Evolutionary conservation across 2,888 invertebrate genomes (phyloP).

Genomic region (Horisme vitalbata): DNA sequence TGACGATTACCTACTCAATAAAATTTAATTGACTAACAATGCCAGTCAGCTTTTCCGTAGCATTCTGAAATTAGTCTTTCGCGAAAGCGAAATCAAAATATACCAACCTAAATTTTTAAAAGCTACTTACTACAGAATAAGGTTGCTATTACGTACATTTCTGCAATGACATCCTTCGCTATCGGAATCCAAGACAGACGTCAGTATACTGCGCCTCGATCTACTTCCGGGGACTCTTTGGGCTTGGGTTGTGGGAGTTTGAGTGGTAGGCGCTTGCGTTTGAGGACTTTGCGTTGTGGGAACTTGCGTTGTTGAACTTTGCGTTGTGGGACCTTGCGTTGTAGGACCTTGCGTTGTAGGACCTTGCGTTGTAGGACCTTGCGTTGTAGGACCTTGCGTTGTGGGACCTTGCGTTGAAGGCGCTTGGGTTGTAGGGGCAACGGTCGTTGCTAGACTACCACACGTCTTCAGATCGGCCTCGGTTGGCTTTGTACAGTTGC

Average conservation of each 20-base stretch:
- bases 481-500: conserved; percentile 35
- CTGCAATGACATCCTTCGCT: conserved; percentile 10
- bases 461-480: conserved; percentile 37
- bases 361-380: conserved; percentile 6
- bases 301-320: conserved; percentile 9
- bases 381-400: conserved; percentile 10
- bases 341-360: conserved; percentile 1
- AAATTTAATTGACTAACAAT: no score
- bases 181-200: not conserved
- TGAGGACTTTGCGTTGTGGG: no score
- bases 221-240: conserved; percentile 4
- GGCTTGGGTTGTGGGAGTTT: not conserved
- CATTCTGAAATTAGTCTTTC: no score
- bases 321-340: not conserved
- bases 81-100: no score
- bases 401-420: conserved; percentile 3
- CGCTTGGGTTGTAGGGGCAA: conserved; percentile 7
- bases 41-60: no score
- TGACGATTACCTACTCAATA: no score
- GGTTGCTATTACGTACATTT: conserved; percentile 25
- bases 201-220: conserved; percentile 11
- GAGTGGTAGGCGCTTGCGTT: not conserved
- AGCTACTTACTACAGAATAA: no score
- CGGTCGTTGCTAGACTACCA: conserved; percentile 14
- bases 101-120: no score